Base-by-base conservation (phyloP, 1,140 invertebrate species). In the Lordiphosa collinella region DNA sequence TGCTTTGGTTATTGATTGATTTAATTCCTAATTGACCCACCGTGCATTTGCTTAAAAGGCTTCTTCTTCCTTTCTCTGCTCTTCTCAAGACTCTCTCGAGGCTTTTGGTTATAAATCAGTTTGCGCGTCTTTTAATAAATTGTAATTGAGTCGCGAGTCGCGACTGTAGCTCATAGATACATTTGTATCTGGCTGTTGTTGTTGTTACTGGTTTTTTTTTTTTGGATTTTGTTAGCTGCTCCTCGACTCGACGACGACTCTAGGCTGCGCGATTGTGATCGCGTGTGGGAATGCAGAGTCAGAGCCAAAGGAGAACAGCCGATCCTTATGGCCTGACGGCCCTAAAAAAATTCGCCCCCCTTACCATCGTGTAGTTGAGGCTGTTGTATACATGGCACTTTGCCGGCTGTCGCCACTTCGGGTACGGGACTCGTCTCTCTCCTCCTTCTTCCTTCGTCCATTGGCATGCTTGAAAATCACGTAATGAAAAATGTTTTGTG, bases 401-500 rank as follows among this genome's bases (percentile, higher is more conserved):
- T 79, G 79, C 76, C 72, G 66, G 73, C 78, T 82, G 73, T 85
- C 78, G 79, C 78, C 79, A 82, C 78, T 85, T 79, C 66, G 66
- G 59, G 41, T 56, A 54, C 32, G 31, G 16, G 31, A 51, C 36
- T 35, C 29, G 7, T 36, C 18, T 38, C 22, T 13, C 32, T 38
- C 41, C 41, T 34, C 12, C 34, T 29, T 41, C 22, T 13, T 41
- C 12, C 16, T 37, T 36, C 37, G 49, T 31, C 44, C 51, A 22
- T 37, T 64, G 51, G 70, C 75, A 65, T 82, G 76, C 71, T 84
- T 74, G 56, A 84, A 84, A 82, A 82, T 82, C 76, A 82, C 78
- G 71, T 82, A 82, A 82, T 82, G 78, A 82, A 82, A 82, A 82
- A 82, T 82, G 76, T 72, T 84, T 82, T 76, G 70, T 84, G 72